Evolutionary conservation across 2,113 vertebrate species (phyloP), one percentile per base, ranked within the genome.

Genomic region (Triplophysa dalaica): DNA sequence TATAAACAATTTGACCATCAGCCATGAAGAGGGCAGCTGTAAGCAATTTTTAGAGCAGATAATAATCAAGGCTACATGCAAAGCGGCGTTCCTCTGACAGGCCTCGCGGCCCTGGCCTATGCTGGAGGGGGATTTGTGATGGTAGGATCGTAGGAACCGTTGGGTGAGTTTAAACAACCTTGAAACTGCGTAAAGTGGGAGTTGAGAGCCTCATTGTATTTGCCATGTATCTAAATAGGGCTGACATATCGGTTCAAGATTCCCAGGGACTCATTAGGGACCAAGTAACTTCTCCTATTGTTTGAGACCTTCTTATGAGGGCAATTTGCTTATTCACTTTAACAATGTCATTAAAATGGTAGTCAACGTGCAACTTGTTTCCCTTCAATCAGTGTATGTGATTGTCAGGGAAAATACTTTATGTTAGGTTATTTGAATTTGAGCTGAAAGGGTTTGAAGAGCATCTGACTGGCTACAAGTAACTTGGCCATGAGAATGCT

Each of bases 41-140:
- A 94, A 95, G 93, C 93, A 95, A 96, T 96, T 95, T 95, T 84
- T 92, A 86, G 83, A 85, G 88, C 92, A 94, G 94, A 95, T 95
- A 96, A 95, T 95, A 93, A 94, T 94, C 92, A 91, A 78, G 90
- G 89, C 91, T 93, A 91, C 91, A 93, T 93, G 94, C 92, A 94
- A 95, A 94, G 90, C 86, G 91, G 89, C 89, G 89, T 93, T 94
- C 90, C 91, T 93, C 85, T 85, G 91, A 93, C 89, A 89, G 90
- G 85, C 90, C 90, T 79, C 86, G 84, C 88, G 83, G 81, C 88
- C 85, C 85, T 81, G 85, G 88, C 69, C 84, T 85, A 83, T 77
- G 89, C 88, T 90, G 84, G 77, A 86, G 82, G 83, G 86, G 70
- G 87, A 87, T 89, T 86, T 82, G 83, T 88, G 87, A 92, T 88